Base-by-base conservation (phyloP, 2,888 invertebrate genomes). In the Hypolimnas misippus region DNA sequence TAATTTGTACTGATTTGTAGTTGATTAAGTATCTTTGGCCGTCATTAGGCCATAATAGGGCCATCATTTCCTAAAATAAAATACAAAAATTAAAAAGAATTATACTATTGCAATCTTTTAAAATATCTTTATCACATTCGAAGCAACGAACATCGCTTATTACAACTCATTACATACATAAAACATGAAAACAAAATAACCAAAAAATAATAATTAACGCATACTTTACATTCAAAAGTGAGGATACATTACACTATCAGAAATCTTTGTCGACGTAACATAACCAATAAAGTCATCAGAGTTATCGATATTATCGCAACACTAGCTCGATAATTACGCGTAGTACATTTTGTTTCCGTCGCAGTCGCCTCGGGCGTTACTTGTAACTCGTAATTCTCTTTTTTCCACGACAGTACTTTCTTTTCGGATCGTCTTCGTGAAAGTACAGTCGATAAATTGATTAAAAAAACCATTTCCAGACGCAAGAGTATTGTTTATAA, bases 281-380 rank as follows among this genome's bases (percentile, higher is more conserved):
- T 19, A 12, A 46, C 51, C 58, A 54, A 62, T 56, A 65, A 66
- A 65, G 67, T 44, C 57, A 66, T 62, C 58, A 63, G n/a, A 65
- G 38, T 44, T 66, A 74, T 71, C 74, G 85, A 84, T 74, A 77
- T 68, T 70, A 73, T 71, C 74, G 73, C 86, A 82, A 76, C 86
- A 78, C 84, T 87, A 83, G 76, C 44, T 83, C 83, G 84, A 86
- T 89, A 89, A 89, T 89, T 89, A 87, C 86, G 84, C 84, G 85
- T 83, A 82, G 84, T 84, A 81, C 82, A 82, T 84, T 86, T 82
- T 83, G 87, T 87, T 84, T 82, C 83, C 81, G 76, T 76, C 79
- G 76, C 76, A 14, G 25, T 73, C 76, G 83, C 86, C 83, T 67
- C 77, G 72, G 84, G 84, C 82, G 74, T 70, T 69, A 72, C 73